phyloP scores from a whole-genome alignment of 53 echinoderm and acorn worm species.

The Crossaster papposus region DNA sequence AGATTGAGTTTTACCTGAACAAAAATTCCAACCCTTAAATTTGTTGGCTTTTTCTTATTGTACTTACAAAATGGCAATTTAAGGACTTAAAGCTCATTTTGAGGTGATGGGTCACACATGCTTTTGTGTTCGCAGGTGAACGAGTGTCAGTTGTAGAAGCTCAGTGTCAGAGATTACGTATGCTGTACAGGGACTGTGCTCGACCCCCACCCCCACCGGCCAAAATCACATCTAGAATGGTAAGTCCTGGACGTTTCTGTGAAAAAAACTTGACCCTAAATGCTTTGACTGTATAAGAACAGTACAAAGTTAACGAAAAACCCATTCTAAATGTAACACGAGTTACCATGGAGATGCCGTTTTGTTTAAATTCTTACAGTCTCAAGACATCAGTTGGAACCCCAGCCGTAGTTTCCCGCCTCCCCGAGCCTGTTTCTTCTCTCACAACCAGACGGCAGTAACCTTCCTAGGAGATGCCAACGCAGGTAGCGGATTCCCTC shows the following conservation, averaged over 20 bases:
- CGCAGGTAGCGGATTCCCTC: constrained; percentile 73
- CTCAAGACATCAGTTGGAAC: constrained; percentile 79
- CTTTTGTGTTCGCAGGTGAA: constrained; percentile 60
- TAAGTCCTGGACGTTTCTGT: no score
- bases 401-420: constrained; percentile 83
- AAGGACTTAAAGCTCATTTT: no score
- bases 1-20: no score
- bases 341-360: background rate
- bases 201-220: constrained; percentile 86
- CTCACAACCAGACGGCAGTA: constrained; percentile 73
- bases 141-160: constrained; percentile 75
- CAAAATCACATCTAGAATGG: constrained; percentile 68
- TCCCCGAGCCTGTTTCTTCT: constrained; percentile 79
- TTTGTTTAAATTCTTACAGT: constrained; percentile 30
- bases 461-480: constrained; percentile 82
- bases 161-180: constrained; percentile 81
- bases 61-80: no score
- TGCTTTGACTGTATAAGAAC: no score
- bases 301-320: no score
- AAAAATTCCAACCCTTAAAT: no score
- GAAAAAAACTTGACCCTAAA: no score
- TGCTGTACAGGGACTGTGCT: constrained; percentile 93
- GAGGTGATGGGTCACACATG: no score
- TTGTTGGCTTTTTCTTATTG: no score
- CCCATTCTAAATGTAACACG: no score